Percentiles rank a stretch among this genome's conserved stretches.
These are phyloP conservation scores for Betta splendens DNA, from an alignment of 2,797 vertebrate species.

Conservation along the genomic window DNA sequence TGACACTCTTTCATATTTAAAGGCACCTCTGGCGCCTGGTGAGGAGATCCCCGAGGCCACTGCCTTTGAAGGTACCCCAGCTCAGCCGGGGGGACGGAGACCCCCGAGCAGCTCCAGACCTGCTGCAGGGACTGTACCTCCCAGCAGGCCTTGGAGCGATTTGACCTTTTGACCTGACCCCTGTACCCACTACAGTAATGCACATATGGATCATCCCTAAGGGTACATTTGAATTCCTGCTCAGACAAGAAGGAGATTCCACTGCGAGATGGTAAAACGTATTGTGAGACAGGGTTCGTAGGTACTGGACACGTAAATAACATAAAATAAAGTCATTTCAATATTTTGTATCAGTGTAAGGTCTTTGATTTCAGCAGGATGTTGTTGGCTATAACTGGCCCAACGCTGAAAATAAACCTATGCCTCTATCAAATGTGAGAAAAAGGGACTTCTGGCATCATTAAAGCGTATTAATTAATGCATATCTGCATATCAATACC, in stretches of 20 bases:
- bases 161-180: constrained; percentile 28
- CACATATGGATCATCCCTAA: constrained; percentile 25
- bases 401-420: too few relatives aligned
- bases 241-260: constrained; percentile 10
- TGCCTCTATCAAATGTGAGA: background rate
- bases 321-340: background rate
- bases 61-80: constrained; percentile 3
- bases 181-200: constrained; percentile 15
- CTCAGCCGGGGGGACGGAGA: background rate
- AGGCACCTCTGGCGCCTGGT: background rate
- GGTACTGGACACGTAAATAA: background rate
- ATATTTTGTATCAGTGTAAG: background rate
- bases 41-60: constrained; percentile 1
- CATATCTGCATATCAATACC: background rate
- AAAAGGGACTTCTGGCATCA: background rate
- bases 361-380: too few relatives aligned
- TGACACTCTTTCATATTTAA: background rate
- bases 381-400: too few relatives aligned
- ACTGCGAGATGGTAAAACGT: background rate
- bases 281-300: background rate
- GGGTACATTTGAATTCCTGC: constrained; percentile 10
- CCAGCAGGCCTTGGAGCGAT: background rate
- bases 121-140: constrained; percentile 7
- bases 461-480: background rate
- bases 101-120: constrained; percentile 8